A percentile compares a stretch with the other conserved stretches of the same genome.
phyloP scores from a whole-genome alignment of 2,888 invertebrate species.

The Megastigmus dorsalis region DNA sequence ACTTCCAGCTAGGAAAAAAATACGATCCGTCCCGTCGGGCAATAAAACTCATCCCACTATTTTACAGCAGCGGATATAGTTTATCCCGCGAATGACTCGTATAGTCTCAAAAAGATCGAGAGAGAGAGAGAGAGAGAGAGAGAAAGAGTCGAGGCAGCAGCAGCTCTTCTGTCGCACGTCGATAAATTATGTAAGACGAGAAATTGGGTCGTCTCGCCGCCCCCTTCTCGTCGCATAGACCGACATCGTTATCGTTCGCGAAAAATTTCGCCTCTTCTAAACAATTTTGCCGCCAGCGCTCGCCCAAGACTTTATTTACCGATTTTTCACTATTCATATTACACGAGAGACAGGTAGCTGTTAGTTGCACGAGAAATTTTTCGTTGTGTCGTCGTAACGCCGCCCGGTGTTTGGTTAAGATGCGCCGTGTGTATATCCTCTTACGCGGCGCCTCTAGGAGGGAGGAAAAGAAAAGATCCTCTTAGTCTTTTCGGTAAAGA shows the following conservation, averaged over 20 bases:
- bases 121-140: no score
- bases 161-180: not conserved
- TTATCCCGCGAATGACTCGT: not conserved
- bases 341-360: no score
- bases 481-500: no score
- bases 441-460: no score
- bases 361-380: no score
- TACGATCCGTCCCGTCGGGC: no score
- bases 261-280: not conserved
- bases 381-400: not conserved
- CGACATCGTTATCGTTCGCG: constrained; percentile 1
- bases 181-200: constrained; percentile 48
- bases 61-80: no score
- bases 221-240: not conserved
- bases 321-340: constrained; percentile 33
- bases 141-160: no score
- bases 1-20: no score
- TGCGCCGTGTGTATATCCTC: constrained; percentile 1
- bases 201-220: constrained; percentile 32
- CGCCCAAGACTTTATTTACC: no score
- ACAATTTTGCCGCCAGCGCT: not conserved
- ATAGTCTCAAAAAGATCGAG: constrained; percentile 9
- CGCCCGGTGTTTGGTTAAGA: not conserved
- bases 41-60: not conserved
- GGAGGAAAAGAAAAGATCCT: no score